Conservation (phyloP, 1,140 invertebrate genomes). For the Araneus ventricosus region DNA sequence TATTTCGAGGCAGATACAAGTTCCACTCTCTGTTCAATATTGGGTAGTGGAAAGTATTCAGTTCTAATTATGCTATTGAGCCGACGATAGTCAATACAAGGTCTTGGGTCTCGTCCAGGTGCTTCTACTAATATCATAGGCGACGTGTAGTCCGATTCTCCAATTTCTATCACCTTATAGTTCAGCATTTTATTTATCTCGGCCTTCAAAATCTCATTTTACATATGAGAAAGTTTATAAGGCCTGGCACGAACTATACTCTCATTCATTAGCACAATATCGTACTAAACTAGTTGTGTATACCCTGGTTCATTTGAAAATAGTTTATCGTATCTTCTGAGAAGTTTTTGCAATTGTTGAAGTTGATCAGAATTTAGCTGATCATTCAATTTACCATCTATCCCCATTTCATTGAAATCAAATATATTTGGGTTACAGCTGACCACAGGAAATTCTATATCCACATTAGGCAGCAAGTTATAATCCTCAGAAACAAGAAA, state of each 20-base stretch:
- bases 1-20: neutral
- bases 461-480: too few relatives aligned
- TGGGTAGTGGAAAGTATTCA: neutral
- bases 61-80: neutral
- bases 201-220: slow-evolving; percentile 3
- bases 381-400: too few relatives aligned
- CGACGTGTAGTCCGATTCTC: neutral
- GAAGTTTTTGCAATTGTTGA: neutral
- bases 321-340: neutral
- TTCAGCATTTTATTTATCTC: slow-evolving; percentile 18
- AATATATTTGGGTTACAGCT: too few relatives aligned
- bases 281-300: neutral
- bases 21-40: neutral
- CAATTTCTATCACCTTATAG: neutral
- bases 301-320: neutral
- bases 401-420: too few relatives aligned
- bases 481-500: too few relatives aligned
- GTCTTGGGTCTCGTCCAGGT: neutral
- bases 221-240: neutral
- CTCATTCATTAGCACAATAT: neutral
- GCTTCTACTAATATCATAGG: neutral
- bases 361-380: too few relatives aligned
- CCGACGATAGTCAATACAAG: too few relatives aligned
- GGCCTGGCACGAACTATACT: neutral
- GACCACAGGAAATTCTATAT: too few relatives aligned